Conservation (phyloP, 2,888 invertebrate genomes). For the Holacanthella duospinosa region DNA sequence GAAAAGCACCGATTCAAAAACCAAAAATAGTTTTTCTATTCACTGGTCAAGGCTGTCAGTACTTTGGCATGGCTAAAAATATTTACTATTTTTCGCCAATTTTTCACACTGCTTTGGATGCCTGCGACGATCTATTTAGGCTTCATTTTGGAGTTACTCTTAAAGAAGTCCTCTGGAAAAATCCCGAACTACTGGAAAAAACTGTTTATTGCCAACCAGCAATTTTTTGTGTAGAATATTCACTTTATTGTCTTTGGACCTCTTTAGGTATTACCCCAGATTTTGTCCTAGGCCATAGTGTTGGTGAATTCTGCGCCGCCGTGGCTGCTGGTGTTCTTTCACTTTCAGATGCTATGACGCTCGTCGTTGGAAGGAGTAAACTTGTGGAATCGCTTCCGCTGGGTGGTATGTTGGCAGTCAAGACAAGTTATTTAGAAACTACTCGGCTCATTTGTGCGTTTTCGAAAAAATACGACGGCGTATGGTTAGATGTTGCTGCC, state of each 20-base stretch:
- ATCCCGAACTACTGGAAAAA: neutral
- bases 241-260: conserved; percentile 19
- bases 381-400: conserved; percentile 12
- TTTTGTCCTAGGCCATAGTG: conserved; percentile 25
- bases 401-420: neutral
- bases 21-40: conserved; percentile 12
- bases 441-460: neutral
- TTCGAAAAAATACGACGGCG: neutral
- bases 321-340: conserved; percentile 18
- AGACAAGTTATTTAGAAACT: neutral
- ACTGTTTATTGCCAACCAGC: conserved; percentile 28
- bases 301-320: conserved; percentile 27
- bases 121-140: conserved; percentile 6
- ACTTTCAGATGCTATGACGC: conserved; percentile 21
- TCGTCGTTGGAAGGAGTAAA: conserved; percentile 20
- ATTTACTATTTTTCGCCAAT: conserved; percentile 18
- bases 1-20: neutral
- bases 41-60: conserved; percentile 17
- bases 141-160: conserved; percentile 3
- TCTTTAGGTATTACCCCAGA: conserved; percentile 22
- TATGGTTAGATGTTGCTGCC: conserved; percentile 23
- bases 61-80: conserved; percentile 13
- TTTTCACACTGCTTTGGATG: conserved; percentile 17
- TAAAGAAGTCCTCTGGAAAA: conserved; percentile 8
- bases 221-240: conserved; percentile 25